Conservation (phyloP, 1,140 invertebrate genomes). For the Drosophila lowei region DNA sequence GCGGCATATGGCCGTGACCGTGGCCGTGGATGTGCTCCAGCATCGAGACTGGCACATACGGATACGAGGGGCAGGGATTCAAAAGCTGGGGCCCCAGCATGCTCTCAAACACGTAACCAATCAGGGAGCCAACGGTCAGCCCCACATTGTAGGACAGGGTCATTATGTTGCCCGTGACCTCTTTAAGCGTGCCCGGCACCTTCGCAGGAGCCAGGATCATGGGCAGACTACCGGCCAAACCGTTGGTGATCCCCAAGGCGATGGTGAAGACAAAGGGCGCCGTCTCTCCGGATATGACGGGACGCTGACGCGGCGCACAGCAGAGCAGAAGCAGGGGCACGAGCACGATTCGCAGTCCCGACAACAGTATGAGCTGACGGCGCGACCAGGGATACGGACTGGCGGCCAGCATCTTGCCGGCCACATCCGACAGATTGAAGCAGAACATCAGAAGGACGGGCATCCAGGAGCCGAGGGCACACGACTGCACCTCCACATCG, state of each 20-base stretch:
- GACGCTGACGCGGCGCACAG: constrained; percentile 88
- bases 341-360: constrained; percentile 87
- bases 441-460: constrained; percentile 94
- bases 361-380: constrained; percentile 88
- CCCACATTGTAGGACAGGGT: constrained; percentile 94
- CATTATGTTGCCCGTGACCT: constrained; percentile 95
- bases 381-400: constrained; percentile 92
- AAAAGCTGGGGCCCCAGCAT: constrained; percentile 87
- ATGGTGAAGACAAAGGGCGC: constrained; percentile 87
- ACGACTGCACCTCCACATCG: constrained; percentile 93
- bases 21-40: constrained; percentile 54
- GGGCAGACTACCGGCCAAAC: constrained; percentile 93
- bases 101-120: constrained; percentile 92
- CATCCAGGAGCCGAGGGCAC: constrained; percentile 93
- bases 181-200: constrained; percentile 90
- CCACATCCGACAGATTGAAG: constrained; percentile 93
- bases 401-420: constrained; percentile 93
- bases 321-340: constrained; percentile 92
- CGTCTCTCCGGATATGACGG: constrained; percentile 88
- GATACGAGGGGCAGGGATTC: constrained; percentile 82
- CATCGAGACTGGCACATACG: constrained; percentile 57
- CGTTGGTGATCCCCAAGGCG: constrained; percentile 92
- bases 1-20: constrained; percentile 41
- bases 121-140: constrained; percentile 90
- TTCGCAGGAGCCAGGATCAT: constrained; percentile 95